Percentiles rank a stretch among this genome's conserved stretches.
Conservation (phyloP, 2,888 invertebrate genomes). For the Nomada ruficornis region DNA sequence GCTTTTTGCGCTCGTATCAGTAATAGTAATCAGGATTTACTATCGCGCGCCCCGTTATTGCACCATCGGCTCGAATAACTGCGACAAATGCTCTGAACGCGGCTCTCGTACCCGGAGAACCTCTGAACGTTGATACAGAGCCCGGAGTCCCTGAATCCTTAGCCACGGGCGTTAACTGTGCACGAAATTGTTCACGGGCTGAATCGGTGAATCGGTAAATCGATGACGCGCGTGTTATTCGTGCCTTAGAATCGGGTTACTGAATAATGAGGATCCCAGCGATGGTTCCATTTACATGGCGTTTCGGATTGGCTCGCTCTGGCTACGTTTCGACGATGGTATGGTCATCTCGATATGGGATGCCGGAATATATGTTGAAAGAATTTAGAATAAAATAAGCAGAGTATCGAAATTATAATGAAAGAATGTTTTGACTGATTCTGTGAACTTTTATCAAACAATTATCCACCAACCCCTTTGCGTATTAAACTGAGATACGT, state of each 20-base stretch:
- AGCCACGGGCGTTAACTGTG: slow-evolving; percentile 42
- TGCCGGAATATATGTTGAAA: too few relatives aligned
- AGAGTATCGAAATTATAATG: too few relatives aligned
- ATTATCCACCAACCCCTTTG: too few relatives aligned
- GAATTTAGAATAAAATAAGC: too few relatives aligned
- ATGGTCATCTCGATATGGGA: too few relatives aligned
- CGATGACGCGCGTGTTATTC: slow-evolving; percentile 12
- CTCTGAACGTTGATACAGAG: slow-evolving; percentile 10
- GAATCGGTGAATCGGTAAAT: not conserved
- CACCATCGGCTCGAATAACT: slow-evolving; percentile 65
- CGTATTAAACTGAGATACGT: too few relatives aligned
- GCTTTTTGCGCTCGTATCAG: slow-evolving; percentile 67
- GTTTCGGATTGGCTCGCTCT: not conserved
- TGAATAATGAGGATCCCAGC: slow-evolving; percentile 4
- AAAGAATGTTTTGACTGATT: too few relatives aligned
- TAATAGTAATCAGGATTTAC: slow-evolving; percentile 72
- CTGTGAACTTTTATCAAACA: too few relatives aligned
- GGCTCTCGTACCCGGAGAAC: not conserved
- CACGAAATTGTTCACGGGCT: slow-evolving; percentile 45
- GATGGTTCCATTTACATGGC: not conserved
- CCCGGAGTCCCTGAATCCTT: slow-evolving; percentile 16
- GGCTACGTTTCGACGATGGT: not conserved
- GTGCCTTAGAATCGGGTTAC: slow-evolving; percentile 14
- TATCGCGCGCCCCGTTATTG: slow-evolving; percentile 66
- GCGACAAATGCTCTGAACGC: slow-evolving; percentile 61